phyloP scores from a whole-genome alignment of 2,113 vertebrate species.

The Heterotilapia buettikoferi region DNA sequence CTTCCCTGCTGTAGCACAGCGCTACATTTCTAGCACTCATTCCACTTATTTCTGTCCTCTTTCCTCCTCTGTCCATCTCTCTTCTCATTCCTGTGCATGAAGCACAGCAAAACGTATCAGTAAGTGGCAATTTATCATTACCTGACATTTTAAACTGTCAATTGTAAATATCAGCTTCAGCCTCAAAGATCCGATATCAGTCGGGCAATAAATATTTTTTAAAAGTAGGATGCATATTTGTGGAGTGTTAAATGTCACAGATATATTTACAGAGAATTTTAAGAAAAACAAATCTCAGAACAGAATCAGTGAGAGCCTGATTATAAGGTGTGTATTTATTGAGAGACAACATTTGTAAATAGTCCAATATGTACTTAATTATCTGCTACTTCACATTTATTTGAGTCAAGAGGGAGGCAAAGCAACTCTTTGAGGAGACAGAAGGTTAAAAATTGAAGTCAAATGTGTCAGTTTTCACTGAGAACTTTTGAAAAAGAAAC shows the following conservation, averaged over 20 bases:
- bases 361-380: neutral
- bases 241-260: neutral
- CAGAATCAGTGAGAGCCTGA: neutral
- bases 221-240: neutral
- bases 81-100: neutral
- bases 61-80: neutral
- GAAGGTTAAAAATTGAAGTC: neutral
- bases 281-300: neutral
- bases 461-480: neutral
- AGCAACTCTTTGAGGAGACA: neutral
- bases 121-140: neutral
- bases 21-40: neutral
- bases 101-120: neutral
- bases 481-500: neutral
- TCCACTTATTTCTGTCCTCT: neutral
- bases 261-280: neutral
- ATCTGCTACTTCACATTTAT: neutral
- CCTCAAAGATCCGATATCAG: neutral
- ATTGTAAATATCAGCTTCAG: neutral
- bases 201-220: neutral
- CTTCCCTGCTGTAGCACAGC: neutral
- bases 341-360: neutral
- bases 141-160: neutral
- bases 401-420: neutral
- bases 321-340: neutral